Percentiles rank a stretch among this genome's conserved stretches.
Evolutionary conservation across 92 coral and sea anemone genomes (phyloP).

Genomic region (Blastomussa wellsi): DNA sequence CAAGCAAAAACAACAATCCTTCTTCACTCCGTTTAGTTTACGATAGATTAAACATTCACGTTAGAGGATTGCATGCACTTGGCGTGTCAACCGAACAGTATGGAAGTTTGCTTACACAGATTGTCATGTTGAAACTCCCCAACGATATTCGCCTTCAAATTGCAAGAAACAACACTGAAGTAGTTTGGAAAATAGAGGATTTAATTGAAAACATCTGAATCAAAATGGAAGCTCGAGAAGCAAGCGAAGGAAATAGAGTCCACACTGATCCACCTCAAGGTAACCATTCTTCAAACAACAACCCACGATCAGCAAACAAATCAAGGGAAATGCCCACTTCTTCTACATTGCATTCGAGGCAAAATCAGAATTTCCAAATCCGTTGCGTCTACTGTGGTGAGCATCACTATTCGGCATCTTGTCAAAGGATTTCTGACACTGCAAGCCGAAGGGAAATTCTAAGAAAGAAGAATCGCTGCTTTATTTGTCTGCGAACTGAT

Average conservation of each 20-base stretch:
- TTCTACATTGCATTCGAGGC: neutral
- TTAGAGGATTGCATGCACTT: conserved; percentile 43
- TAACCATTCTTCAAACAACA: neutral
- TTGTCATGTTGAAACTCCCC: conserved; percentile 52
- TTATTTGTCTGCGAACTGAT: conserved; percentile 36
- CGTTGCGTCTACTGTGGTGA: conserved; percentile 49
- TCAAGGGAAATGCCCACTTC: conserved; percentile 20
- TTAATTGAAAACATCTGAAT: conserved; percentile 35
- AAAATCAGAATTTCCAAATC: neutral
- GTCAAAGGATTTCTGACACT: conserved; percentile 17
- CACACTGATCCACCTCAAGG: neutral
- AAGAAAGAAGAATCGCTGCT: conserved; percentile 34
- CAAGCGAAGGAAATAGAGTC: conserved; percentile 37
- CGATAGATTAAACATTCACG: conserved; percentile 50
- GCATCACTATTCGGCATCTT: conserved; percentile 55
- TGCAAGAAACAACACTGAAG: conserved; percentile 36
- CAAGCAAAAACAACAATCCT: conserved; percentile 19
- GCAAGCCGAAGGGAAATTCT: conserved; percentile 35
- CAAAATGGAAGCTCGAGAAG: conserved; percentile 59
- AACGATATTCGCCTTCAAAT: conserved; percentile 27
- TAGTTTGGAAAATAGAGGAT: conserved; percentile 56
- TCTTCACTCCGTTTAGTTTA: conserved; percentile 33
- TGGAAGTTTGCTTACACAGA: conserved; percentile 51
- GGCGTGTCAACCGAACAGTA: conserved; percentile 51
- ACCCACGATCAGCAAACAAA: neutral